Evolutionary conservation across 1,140 invertebrate species (phyloP), one percentile per base, ranked within the genome.

Genomic region (Megalonaias nervosa): DNA sequence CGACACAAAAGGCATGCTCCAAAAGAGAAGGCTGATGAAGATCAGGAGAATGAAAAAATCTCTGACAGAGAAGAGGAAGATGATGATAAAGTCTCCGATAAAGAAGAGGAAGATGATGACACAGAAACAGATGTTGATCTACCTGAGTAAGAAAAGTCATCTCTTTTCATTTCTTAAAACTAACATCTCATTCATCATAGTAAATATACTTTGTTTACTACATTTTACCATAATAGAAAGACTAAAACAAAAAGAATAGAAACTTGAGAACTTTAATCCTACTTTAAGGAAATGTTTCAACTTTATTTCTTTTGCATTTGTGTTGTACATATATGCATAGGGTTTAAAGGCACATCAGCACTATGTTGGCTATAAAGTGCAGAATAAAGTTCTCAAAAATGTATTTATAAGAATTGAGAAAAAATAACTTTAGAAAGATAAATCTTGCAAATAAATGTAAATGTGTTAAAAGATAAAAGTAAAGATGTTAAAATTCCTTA

Each of bases 21-120:
- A 9, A 26, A 56, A 21, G 26, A 57, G 17, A 74, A 74, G 12
- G 60, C 58, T 65, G 71, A 76, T 48, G 77, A 72, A 57, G 26
- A 72, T 66, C 70, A 67, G 9, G 66, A 58, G 66, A 71, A 81
- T 19, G 60, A 60, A 19, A 67, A 67, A 26, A 64, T 62, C 64
- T 70, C 62, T 60, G 73, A 68, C 31, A 48, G 56, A 21, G 65
- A 75, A 59, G 56, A 74, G n/a, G 78, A 80, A 72, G 78, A 75
- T 23, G 77, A 79, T 56, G 72, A 79, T 61, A 70, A 77, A 55
- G 61, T 70, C 19, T 72, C 65, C 66, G 78, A 65, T 16, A 19
- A 56, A 31, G 58, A 67, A 31, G 26, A 81, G 70, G 81, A 82
- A 75, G 76, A 79, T 59, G 75, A 82, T 56, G 73, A 70, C 48